Conservation (phyloP, 2,113 vertebrate genomes). For the Labeo rohita region DNA sequence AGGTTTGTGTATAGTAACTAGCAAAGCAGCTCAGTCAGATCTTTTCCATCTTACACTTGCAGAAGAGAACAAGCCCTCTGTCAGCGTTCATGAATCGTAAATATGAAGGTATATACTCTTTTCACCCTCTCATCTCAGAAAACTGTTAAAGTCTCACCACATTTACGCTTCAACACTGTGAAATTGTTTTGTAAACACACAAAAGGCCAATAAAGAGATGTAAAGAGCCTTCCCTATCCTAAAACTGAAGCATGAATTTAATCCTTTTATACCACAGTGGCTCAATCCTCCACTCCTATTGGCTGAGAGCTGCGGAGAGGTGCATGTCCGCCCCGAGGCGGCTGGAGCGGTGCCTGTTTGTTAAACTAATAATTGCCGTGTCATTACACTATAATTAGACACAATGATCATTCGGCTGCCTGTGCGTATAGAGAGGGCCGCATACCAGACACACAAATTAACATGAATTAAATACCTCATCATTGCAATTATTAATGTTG, state of each 20-base stretch:
- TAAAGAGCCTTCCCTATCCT: constrained; percentile 17
- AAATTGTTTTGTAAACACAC: constrained; percentile 55
- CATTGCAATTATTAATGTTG: constrained; percentile 54
- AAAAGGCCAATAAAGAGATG: constrained; percentile 44
- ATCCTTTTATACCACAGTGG: constrained; percentile 59
- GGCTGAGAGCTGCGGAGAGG: constrained; percentile 28
- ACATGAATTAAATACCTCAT: constrained; percentile 52
- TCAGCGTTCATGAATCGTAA: background rate
- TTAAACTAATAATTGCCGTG: constrained; percentile 70
- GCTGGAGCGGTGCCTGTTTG: constrained; percentile 52
- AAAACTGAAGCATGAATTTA: constrained; percentile 50
- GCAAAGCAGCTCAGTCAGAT: background rate
- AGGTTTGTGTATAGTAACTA: background rate
- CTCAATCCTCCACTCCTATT: constrained; percentile 63
- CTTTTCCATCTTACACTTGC: background rate
- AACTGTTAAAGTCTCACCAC: background rate
- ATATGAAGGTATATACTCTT: no score
- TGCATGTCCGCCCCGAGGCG: constrained; percentile 49
- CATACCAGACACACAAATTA: constrained; percentile 58
- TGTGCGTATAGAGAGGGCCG: constrained; percentile 7
- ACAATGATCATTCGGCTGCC: constrained; percentile 53
- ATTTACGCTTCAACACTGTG: constrained; percentile 39
- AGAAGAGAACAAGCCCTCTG: background rate
- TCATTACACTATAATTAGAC: constrained; percentile 75
- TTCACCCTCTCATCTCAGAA: background rate